Base-by-base conservation (phyloP, 2,113 vertebrate species). In the Coptodon rendalli region DNA sequence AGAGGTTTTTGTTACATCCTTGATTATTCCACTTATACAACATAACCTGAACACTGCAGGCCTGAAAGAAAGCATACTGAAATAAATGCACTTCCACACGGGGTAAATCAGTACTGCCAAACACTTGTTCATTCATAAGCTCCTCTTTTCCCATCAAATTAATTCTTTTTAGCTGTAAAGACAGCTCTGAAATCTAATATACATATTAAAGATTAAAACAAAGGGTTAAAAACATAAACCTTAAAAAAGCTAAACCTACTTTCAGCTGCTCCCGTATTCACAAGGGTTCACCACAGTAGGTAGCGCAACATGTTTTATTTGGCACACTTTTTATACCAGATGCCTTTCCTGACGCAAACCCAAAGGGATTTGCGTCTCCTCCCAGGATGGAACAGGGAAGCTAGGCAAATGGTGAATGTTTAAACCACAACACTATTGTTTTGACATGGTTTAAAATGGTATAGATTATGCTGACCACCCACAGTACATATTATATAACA, bases 311-410 rank as follows among this genome's bases (percentile, higher is more conserved):
- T 29, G 40, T 73, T 76, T 76, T 17, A 48, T 29, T 73, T 73
- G 0, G 22, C 0, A 48, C 40, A 45, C 14, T 73, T 73, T 45
- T 48, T 17, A 0, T 10, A 73, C 22, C 68, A 73, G 40, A 73
- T 73, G 22, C 40, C 40, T 73, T 73, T 45, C 9, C 68, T 73
- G 40, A 73, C 0, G 9, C 14, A 45, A 73, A 27, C 6, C 68
- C 68, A 45, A 73, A 45, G 68, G 40, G 68, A 17, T 48, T 73
- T 73, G 40, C 6, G 4, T 17, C 40, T 73, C 68, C 14, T 73
- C 68, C 22, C 22, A 27, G 13, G 13, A 73, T 45, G 13, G 38
- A 73, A 73, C 38, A 27, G 13, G 38, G 0, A 45, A 5, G 38
- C 68, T 73, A 45, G 8, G 68, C 38, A 73, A 73, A 45, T 27